Base-by-base conservation (phyloP, 1,140 invertebrate genomes). In the Riptortus pedestris region DNA sequence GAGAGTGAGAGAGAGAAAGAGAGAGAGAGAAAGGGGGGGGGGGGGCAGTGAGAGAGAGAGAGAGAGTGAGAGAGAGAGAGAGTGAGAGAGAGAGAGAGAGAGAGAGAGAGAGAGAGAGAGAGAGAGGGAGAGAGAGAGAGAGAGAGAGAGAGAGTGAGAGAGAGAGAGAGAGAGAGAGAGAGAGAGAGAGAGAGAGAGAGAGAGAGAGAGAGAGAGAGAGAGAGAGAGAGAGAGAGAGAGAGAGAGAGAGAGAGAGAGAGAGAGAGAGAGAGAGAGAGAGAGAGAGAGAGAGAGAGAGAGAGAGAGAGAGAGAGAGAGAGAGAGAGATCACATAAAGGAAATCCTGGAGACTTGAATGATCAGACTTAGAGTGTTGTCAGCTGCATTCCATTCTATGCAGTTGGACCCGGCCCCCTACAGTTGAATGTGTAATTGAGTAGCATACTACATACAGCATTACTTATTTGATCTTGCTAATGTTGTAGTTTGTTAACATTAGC, bases 291-390 rank as follows among this genome's bases (percentile, higher is more conserved):
- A 29, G 28, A 29, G 57, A 59, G 57, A 29, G 28, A 26, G 57
- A 59, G 22, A 29, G 57, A 59, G 57, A 29, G 22, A 29, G 57
- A 59, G 57, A 29, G 28, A 29, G 57, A 59, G 28, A 26, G 28
- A 59, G 22, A 24, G 48, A 52, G 48, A 38, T n/a, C n/a, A n/a
- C n/a, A n/a, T n/a, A n/a, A n/a, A n/a, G n/a, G n/a, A n/a, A n/a
- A n/a, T n/a, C n/a, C n/a, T n/a, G n/a, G n/a, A n/a, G n/a, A n/a
- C n/a, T n/a, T n/a, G n/a, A n/a, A n/a, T n/a, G n/a, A n/a, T n/a
- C n/a, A n/a, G n/a, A n/a, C n/a, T n/a, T n/a, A n/a, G n/a, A n/a
- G n/a, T n/a, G n/a, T n/a, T n/a, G n/a, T n/a, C n/a, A n/a, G n/a
- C n/a, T n/a, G n/a, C n/a, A n/a, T n/a, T n/a, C n/a, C n/a, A n/a